A percentile compares a stretch with the other conserved stretches of the same genome.
Evolutionary conservation across 2,113 vertebrate species (phyloP).

Genomic region (Indicator indicator): DNA sequence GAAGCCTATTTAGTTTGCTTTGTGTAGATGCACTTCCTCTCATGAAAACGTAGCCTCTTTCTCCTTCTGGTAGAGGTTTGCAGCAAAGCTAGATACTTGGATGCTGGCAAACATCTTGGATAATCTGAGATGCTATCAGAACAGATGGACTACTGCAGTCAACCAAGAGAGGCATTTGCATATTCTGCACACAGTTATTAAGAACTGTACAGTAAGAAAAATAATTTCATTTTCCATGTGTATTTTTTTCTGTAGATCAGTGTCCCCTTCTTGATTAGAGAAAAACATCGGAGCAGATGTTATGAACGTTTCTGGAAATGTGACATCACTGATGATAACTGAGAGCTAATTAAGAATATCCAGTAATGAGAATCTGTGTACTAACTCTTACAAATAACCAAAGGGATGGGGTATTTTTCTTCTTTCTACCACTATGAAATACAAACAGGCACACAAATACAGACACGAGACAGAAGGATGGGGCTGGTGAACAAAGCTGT

Average conservation of each 20-base stretch:
- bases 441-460: not conserved
- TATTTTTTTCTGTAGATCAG: not conserved
- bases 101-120: constrained; percentile 34
- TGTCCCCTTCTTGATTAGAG: not conserved
- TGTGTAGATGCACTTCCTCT: constrained; percentile 9
- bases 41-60: constrained; percentile 24
- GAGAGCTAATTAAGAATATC: not conserved
- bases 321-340: not conserved
- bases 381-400: not conserved
- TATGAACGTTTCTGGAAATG: not conserved
- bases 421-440: not conserved
- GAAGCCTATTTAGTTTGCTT: constrained; percentile 25
- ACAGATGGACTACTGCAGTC: constrained; percentile 32
- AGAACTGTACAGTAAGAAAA: constrained; percentile 2
- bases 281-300: not conserved
- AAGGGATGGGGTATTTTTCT: not conserved
- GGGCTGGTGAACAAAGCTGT: not conserved
- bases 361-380: not conserved
- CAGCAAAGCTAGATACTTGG: constrained; percentile 1
- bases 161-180: constrained; percentile 18
- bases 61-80: not conserved
- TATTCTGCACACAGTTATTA: not conserved
- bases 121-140: constrained; percentile 38
- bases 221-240: not conserved
- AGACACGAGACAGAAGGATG: not conserved